A percentile compares a stretch with the other conserved stretches of the same genome.
Conservation (phyloP, 1,140 invertebrate species). For the Lordiphosa clarofinis region DNA sequence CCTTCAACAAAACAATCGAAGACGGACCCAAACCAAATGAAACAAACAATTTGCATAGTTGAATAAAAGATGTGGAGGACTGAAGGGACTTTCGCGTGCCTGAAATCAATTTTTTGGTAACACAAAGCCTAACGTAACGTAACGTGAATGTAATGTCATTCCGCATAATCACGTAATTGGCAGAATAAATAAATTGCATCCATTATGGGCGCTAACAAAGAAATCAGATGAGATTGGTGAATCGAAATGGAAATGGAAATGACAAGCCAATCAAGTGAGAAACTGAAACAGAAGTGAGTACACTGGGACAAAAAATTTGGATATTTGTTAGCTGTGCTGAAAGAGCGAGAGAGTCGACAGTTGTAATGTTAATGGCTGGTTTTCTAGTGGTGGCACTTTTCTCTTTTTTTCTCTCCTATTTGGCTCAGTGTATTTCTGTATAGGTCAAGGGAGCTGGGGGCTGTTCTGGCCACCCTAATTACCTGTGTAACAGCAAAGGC, state of each 20-base stretch:
- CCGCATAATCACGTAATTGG: slow-evolving; percentile 37
- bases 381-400: too few species aligned
- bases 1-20: slow-evolving; percentile 3
- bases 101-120: slow-evolving; percentile 19
- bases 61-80: slow-evolving; percentile 8
- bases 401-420: too few species aligned
- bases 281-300: background rate
- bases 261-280: slow-evolving; percentile 27
- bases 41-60: slow-evolving; percentile 12
- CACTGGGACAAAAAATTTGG: background rate
- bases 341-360: too few species aligned
- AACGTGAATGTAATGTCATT: slow-evolving; percentile 23
- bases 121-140: slow-evolving; percentile 13
- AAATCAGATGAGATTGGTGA: slow-evolving; percentile 1
- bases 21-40: background rate
- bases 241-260: background rate
- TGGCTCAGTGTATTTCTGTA: too few species aligned
- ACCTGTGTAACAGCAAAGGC: slow-evolving; percentile 64
- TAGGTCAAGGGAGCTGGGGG: too few species aligned
- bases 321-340: too few species aligned
- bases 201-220: slow-evolving; percentile 5
- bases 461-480: slow-evolving; percentile 29
- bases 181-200: slow-evolving; percentile 6
- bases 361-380: too few species aligned
- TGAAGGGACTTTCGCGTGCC: background rate